Percentiles rank a stretch among this genome's conserved stretches.
Evolutionary conservation across 2,797 vertebrate species (phyloP).

Genomic region (Hybognathus amarus): DNA sequence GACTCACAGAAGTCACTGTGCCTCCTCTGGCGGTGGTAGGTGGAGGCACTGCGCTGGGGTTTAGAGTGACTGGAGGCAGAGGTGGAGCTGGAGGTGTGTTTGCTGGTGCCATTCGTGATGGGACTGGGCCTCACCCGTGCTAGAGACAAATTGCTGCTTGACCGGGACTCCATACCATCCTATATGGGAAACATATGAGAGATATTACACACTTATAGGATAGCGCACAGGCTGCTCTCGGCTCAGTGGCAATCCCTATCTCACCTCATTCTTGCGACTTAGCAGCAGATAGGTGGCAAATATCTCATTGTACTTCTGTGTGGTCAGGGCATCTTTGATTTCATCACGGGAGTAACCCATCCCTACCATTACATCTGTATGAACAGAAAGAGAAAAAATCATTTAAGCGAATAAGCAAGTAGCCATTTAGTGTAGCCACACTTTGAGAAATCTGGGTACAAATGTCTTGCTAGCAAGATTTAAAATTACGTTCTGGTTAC

Average conservation of each 20-base stretch:
- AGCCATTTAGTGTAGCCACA: neutral
- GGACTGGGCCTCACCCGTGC: constrained; percentile 88
- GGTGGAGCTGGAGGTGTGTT: constrained; percentile 80
- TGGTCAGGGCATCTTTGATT: constrained; percentile 92
- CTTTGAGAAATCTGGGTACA: neutral
- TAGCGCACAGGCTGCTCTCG: neutral
- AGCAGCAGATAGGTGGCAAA: constrained; percentile 94
- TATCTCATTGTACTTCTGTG: constrained; percentile 94
- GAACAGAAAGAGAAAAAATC: neutral
- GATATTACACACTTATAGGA: constrained; percentile 16
- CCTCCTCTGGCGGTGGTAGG: constrained; percentile 91
- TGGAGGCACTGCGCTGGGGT: constrained; percentile 85
- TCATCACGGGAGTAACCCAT: constrained; percentile 93
- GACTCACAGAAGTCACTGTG: constrained; percentile 95
- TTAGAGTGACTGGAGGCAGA: constrained; percentile 84
- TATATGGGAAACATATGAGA: constrained; percentile 57
- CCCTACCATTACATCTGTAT: constrained; percentile 91
- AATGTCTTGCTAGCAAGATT: neutral
- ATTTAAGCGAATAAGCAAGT: neutral
- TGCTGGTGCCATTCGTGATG: constrained; percentile 87
- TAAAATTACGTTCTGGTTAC: neutral
- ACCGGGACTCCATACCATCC: constrained; percentile 83
- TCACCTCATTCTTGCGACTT: constrained; percentile 89
- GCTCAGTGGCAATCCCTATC: neutral
- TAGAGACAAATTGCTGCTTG: constrained; percentile 85